Evolutionary conservation across 2,888 invertebrate species (phyloP).

Genomic region (Nezara viridula): DNA sequence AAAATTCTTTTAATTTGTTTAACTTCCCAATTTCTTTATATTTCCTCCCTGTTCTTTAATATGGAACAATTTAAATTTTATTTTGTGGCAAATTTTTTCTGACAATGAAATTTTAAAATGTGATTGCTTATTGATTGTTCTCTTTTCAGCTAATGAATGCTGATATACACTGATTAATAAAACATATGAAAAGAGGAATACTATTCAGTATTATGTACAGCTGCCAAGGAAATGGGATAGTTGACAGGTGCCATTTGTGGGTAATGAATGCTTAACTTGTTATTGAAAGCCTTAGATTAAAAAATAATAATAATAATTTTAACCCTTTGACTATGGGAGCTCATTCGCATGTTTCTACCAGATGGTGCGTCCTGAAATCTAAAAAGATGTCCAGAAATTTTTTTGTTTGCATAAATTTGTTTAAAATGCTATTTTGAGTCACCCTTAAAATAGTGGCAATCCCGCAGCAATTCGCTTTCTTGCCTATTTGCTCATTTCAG

Average conservation of each 20-base stretch:
- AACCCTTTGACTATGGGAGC: no score
- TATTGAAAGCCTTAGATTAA: not conserved
- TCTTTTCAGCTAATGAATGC: not conserved
- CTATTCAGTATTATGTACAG: constrained; percentile 29
- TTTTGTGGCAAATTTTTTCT: not conserved
- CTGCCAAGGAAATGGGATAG: constrained; percentile 33
- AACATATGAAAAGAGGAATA: not conserved
- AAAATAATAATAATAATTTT: no score
- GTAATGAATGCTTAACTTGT: not conserved
- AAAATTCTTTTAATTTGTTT: no score
- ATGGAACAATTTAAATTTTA: not conserved
- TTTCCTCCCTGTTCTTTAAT: not conserved
- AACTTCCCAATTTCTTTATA: no score
- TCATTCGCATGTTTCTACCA: no score
- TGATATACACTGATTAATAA: not conserved
- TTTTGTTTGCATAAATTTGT: no score
- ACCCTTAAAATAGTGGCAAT: no score
- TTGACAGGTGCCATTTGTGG: constrained; percentile 4
- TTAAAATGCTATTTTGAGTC: no score
- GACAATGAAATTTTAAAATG: not conserved
- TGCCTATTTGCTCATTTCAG: no score
- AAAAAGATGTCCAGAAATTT: no score
- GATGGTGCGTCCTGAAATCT: no score
- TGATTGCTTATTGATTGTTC: not conserved
- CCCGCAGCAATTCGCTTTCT: no score